These are phyloP conservation scores for Zhengitettix transpicula DNA, from an alignment of 2,888 invertebrate species.

Conservation along the genomic window DNA sequence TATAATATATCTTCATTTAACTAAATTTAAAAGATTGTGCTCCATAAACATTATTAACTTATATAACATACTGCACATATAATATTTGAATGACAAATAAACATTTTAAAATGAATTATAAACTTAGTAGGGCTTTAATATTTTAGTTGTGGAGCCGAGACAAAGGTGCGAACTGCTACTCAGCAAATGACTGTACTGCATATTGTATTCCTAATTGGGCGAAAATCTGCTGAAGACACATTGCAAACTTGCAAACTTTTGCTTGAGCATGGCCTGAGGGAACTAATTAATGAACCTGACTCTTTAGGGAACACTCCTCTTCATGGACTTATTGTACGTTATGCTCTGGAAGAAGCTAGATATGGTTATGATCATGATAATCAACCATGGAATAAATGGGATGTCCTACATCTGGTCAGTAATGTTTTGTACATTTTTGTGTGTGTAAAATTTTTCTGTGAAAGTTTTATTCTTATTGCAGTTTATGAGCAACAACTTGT, in stretches of 20 bases:
- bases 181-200: conserved; percentile 55
- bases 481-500: too few relatives aligned
- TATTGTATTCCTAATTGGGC: conserved; percentile 49
- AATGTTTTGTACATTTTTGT: not conserved
- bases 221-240: conserved; percentile 54
- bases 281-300: conserved; percentile 54
- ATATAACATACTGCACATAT: too few relatives aligned
- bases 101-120: too few relatives aligned
- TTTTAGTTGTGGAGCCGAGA: conserved; percentile 44
- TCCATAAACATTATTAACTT: too few relatives aligned
- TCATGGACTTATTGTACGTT: conserved; percentile 44
- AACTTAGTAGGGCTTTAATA: too few relatives aligned
- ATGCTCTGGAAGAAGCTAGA: conserved; percentile 49
- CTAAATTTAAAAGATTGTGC: too few relatives aligned
- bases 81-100: too few relatives aligned
- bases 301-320: conserved; percentile 50
- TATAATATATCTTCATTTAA: too few relatives aligned
- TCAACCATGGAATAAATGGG: conserved; percentile 50
- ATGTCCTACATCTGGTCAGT: conserved; percentile 47
- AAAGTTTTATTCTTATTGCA: too few relatives aligned
- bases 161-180: conserved; percentile 48
- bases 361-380: conserved; percentile 42
- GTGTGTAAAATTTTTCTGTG: too few relatives aligned
- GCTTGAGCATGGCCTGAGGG: conserved; percentile 53
- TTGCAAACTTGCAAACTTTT: conserved; percentile 48